Conservation (phyloP, 37 sponge, comb jelly and placozoan genomes). For the Aphrocallistes beatrix region DNA sequence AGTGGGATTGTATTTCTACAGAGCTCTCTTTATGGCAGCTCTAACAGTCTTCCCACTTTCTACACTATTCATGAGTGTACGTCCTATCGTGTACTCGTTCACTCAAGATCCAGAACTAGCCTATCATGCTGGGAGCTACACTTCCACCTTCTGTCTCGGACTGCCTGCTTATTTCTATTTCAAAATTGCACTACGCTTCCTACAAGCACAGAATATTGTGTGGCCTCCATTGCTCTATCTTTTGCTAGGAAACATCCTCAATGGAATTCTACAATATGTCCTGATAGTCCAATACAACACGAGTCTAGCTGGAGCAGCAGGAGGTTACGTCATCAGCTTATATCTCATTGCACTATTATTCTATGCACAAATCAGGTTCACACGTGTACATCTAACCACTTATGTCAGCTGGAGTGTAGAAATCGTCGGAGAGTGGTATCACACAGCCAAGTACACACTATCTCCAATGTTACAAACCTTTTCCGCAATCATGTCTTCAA, state of each 20-base stretch:
- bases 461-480: neutral
- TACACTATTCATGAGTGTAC: neutral
- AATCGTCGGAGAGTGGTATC: neutral
- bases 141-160: neutral
- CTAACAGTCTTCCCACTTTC: neutral
- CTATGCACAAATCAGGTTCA: neutral
- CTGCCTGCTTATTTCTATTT: neutral
- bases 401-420: neutral
- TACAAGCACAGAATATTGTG: neutral
- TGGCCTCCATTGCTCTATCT: neutral
- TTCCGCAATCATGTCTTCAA: neutral
- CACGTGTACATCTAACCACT: neutral
- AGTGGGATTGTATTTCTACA: constrained; percentile 14
- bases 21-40: constrained; percentile 14
- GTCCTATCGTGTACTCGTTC: constrained; percentile 4
- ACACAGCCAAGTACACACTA: neutral
- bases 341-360: neutral
- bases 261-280: constrained; percentile 2
- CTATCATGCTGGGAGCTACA: neutral
- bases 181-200: neutral
- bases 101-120: neutral
- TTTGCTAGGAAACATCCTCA: neutral
- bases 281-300: neutral
- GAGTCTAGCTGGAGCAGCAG: neutral
- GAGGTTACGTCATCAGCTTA: neutral